A percentile compares a stretch with the other conserved stretches of the same genome.
These are phyloP conservation scores for Brachionichthys hirsutus DNA, from an alignment of 2,113 vertebrate genomes.

Conservation along the genomic window DNA sequence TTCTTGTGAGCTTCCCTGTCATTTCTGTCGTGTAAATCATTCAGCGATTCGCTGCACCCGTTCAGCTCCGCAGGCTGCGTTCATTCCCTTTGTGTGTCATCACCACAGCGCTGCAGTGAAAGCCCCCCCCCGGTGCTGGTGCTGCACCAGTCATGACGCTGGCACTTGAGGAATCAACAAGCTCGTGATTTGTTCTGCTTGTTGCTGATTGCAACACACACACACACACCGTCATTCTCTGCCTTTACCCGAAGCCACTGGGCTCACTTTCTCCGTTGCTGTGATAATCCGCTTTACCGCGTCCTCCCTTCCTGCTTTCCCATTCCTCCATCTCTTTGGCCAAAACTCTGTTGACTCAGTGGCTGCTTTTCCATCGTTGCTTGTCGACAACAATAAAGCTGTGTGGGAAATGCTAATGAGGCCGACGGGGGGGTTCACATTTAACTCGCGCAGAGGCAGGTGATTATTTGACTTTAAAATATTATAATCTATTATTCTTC, in stretches of 20 bases:
- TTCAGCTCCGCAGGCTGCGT: conserved; percentile 16
- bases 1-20: conserved; percentile 6
- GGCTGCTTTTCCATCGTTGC: conserved; percentile 20
- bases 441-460: conserved; percentile 1
- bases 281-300: conserved; percentile 60
- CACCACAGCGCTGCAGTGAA: conserved; percentile 9
- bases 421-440: conserved; percentile 6
- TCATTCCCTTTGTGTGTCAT: conserved; percentile 8
- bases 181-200: conserved; percentile 53
- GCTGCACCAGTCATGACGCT: conserved; percentile 19
- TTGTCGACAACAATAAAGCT: conserved; percentile 12
- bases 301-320: conserved; percentile 44
- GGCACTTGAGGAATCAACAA: conserved; percentile 48
- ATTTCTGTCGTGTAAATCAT: conserved; percentile 1
- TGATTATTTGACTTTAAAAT: too few relatives aligned
- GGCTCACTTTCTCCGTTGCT: conserved; percentile 28
- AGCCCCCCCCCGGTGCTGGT: conserved; percentile 32
- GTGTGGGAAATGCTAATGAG: conserved; percentile 2
- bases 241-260: conserved; percentile 5
- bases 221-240: conserved; percentile 38
- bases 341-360: conserved; percentile 14
- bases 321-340: conserved; percentile 17
- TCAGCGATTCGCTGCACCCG: conserved; percentile 8
- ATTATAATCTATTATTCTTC: conserved; percentile 6
- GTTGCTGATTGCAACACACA: conserved; percentile 43